These are phyloP conservation scores for Enteromius fasciolatus DNA, from an alignment of 2,797 vertebrate genomes.

Conservation along the genomic window DNA sequence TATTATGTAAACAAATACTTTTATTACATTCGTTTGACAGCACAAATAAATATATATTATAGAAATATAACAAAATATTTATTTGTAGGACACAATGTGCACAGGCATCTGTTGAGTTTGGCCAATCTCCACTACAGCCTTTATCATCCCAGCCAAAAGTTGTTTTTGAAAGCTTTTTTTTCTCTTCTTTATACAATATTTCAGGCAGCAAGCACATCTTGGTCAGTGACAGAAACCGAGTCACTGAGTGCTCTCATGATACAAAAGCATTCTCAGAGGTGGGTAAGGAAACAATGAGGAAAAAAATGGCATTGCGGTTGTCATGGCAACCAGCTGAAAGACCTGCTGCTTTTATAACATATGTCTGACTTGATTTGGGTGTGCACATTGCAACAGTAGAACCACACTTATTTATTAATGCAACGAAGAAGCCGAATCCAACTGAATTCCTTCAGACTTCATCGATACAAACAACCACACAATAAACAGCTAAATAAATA, in stretches of 20 bases:
- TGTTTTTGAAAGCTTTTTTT: constrained; percentile 10
- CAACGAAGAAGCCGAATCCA: neutral
- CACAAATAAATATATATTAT: neutral
- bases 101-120: constrained; percentile 33
- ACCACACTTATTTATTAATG: constrained; percentile 35
- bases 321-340: constrained; percentile 80
- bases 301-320: constrained; percentile 77
- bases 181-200: neutral
- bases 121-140: neutral
- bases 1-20: too few species aligned
- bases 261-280: constrained; percentile 66
- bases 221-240: constrained; percentile 27
- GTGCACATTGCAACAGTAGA: constrained; percentile 77
- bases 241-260: constrained; percentile 37
- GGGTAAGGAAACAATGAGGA: constrained; percentile 73
- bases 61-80: neutral
- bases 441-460: neutral
- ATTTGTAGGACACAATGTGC: neutral
- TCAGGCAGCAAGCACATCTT: neutral
- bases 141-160: constrained; percentile 9
- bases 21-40: too few species aligned
- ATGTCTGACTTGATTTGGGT: constrained; percentile 80
- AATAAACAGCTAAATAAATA: neutral
- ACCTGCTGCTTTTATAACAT: constrained; percentile 80
- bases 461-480: neutral